A percentile compares a stretch with the other conserved stretches of the same genome.
These are phyloP conservation scores for Venturia canescens DNA, from an alignment of 1,140 invertebrate species.

Conservation along the genomic window DNA sequence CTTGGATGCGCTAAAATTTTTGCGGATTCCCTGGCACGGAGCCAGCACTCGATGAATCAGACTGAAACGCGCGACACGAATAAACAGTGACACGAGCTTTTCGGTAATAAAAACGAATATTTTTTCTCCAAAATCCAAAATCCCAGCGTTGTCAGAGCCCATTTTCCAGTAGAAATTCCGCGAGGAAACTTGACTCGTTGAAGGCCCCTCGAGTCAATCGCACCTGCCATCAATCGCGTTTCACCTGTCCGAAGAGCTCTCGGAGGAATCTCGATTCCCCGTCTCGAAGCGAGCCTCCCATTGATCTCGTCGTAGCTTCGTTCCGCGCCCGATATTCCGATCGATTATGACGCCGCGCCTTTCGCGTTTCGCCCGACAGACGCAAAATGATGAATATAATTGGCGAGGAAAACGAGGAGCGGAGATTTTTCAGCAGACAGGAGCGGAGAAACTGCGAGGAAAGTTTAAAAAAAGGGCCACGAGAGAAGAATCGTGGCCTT, in stretches of 20 bases:
- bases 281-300: not conserved
- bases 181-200: not conserved
- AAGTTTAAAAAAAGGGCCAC: not conserved
- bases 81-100: no score
- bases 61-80: no score
- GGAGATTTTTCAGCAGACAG: not conserved
- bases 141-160: no score
- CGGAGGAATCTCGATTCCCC: slow-evolving; percentile 5
- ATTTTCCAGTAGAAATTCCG: no score
- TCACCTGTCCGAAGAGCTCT: slow-evolving; percentile 15
- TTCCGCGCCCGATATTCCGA: no score
- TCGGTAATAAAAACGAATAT: no score
- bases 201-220: not conserved
- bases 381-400: slow-evolving; percentile 2
- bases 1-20: no score
- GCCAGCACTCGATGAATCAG: no score
- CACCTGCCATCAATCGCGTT: slow-evolving; percentile 1
- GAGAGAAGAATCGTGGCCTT: slow-evolving; percentile 43
- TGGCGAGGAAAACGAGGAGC: not conserved
- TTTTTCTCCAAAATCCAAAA: no score
- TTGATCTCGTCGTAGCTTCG: not conserved
- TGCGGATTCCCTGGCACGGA: no score
- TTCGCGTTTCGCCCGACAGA: no score
- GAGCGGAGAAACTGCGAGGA: not conserved
- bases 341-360: no score